phyloP scores from a whole-genome alignment of 2,888 invertebrate species.

The Psylliodes chrysocephalus region DNA sequence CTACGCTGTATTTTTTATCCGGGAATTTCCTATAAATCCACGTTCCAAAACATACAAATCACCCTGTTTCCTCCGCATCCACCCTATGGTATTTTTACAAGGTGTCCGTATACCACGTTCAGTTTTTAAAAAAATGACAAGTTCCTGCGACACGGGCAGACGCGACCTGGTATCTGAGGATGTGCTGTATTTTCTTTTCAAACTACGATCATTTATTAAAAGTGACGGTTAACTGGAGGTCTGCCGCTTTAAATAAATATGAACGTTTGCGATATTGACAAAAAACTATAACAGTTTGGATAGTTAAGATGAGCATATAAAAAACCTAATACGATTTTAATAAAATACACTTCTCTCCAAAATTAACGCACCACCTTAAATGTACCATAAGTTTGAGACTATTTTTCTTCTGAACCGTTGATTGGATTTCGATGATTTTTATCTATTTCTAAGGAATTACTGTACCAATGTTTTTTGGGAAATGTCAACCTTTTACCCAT shows the following conservation, averaged over 20 bases:
- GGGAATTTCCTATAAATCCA: constrained; percentile 22
- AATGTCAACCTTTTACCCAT: too few relatives aligned
- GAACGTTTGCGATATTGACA: constrained; percentile 17
- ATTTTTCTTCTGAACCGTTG: too few relatives aligned
- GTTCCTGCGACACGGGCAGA: constrained; percentile 36
- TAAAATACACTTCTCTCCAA: too few relatives aligned
- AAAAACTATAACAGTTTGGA: too few relatives aligned
- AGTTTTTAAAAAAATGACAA: constrained; percentile 36
- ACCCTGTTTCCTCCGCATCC: constrained; percentile 26
- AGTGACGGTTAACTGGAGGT: constrained; percentile 32
- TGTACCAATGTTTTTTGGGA: too few relatives aligned
- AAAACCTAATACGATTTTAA: too few relatives aligned
- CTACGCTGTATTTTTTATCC: constrained; percentile 14
- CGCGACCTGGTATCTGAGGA: constrained; percentile 38
- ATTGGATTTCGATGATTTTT: too few relatives aligned
- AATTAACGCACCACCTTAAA: too few relatives aligned
- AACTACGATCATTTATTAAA: constrained; percentile 41
- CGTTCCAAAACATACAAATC: constrained; percentile 35
- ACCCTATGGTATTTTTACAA: constrained; percentile 33
- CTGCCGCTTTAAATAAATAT: constrained; percentile 5
- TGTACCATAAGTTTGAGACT: too few relatives aligned
- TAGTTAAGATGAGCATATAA: too few relatives aligned
- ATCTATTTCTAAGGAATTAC: too few relatives aligned
- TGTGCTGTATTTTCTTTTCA: constrained; percentile 39
- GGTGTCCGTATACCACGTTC: constrained; percentile 24